Evolutionary conservation across 2,797 vertebrate species (phyloP).

Genomic region (Karalla daura): DNA sequence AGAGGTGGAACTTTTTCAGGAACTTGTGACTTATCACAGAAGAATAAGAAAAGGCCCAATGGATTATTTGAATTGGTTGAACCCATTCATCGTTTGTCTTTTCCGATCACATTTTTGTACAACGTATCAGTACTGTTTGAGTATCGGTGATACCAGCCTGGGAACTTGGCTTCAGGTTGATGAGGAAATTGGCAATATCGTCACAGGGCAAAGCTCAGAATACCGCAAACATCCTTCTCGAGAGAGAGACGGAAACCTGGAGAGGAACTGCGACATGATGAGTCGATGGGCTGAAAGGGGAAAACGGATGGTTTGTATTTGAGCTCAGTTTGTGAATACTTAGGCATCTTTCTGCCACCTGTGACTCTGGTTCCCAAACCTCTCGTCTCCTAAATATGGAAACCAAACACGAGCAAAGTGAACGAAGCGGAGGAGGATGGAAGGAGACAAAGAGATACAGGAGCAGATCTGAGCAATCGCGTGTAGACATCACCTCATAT

Average conservation of each 20-base stretch:
- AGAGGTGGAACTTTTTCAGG: too few species aligned
- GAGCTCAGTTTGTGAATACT: not conserved
- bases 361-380: not conserved
- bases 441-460: slow-evolving; percentile 7
- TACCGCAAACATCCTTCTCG: slow-evolving; percentile 9
- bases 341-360: not conserved
- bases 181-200: too few species aligned
- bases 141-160: too few species aligned
- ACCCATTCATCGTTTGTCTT: too few species aligned
- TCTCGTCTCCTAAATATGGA: not conserved
- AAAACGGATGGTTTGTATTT: not conserved
- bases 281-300: slow-evolving; percentile 3
- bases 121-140: too few species aligned
- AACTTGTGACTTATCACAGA: too few species aligned
- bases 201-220: not conserved
- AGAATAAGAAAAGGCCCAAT: too few species aligned
- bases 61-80: too few species aligned
- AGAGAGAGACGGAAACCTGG: not conserved
- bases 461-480: slow-evolving; percentile 2
- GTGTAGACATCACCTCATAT: slow-evolving; percentile 37
- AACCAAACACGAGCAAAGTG: not conserved
- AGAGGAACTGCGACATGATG: not conserved
- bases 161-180: too few species aligned
- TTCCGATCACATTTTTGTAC: too few species aligned
- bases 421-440: not conserved